These are phyloP conservation scores for Parascotia fuliginaria DNA, from an alignment of 2,888 invertebrate genomes.

Conservation along the genomic window DNA sequence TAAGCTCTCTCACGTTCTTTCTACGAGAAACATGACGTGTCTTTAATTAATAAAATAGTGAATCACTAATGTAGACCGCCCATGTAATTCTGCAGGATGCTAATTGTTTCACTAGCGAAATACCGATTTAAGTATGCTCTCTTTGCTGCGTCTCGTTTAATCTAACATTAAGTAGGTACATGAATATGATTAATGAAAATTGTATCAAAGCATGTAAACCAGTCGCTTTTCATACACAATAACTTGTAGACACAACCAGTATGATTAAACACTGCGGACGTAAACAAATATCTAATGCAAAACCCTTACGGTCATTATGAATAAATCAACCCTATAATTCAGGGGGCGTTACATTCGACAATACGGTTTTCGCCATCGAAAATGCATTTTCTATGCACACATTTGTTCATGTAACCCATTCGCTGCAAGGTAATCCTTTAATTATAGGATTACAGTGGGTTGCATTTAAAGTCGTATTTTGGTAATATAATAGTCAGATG, in stretches of 20 bases:
- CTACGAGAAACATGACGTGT: conserved; percentile 22
- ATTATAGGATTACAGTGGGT: conserved; percentile 79
- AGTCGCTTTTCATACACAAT: not conserved
- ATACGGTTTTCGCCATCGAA: conserved; percentile 75
- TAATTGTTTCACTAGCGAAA: no score
- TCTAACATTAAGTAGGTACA: no score
- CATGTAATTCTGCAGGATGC: no score
- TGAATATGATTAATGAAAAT: no score
- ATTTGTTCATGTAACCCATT: conserved; percentile 67
- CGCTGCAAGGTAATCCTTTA: conserved; percentile 75
- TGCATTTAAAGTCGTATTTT: conserved; percentile 84
- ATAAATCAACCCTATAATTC: conserved; percentile 64
- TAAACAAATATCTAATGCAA: conserved; percentile 50
- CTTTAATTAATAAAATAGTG: conserved; percentile 16
- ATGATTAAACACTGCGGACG: conserved; percentile 9
- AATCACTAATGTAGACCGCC: no score
- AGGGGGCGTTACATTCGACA: conserved; percentile 65
- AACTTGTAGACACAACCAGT: not conserved
- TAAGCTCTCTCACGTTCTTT: conserved; percentile 17
- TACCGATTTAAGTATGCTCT: no score
- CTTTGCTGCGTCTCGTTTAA: no score
- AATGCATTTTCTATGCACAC: conserved; percentile 79
- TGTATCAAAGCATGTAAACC: conserved; percentile 7
- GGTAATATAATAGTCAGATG: conserved; percentile 85
- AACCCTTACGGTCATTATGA: conserved; percentile 66